A percentile compares a stretch with the other conserved stretches of the same genome.
Evolutionary conservation across 2,797 vertebrate genomes (phyloP).

Genomic region (Carapus acus): DNA sequence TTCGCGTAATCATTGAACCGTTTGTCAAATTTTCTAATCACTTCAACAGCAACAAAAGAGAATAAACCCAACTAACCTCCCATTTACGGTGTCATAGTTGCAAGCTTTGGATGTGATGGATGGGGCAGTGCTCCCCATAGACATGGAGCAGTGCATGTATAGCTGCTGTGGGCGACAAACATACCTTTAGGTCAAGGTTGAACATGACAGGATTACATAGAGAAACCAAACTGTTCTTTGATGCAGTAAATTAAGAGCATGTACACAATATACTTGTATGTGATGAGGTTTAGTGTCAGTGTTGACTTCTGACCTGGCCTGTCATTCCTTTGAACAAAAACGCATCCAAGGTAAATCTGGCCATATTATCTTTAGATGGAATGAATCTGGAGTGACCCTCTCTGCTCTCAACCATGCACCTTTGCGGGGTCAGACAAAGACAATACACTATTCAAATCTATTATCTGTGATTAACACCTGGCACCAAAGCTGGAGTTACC

Average conservation of each 20-base stretch:
- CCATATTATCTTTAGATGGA: conserved; percentile 39
- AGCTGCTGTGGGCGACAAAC: conserved; percentile 46
- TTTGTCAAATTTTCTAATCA: too few species aligned
- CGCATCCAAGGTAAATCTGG: conserved; percentile 68
- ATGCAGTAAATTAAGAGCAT: too few species aligned
- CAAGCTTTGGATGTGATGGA: conserved; percentile 65
- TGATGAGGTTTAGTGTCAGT: too few species aligned
- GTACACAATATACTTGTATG: too few species aligned
- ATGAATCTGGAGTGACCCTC: conserved; percentile 59
- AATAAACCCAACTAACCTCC: conserved; percentile 42
- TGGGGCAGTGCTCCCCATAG: conserved; percentile 33
- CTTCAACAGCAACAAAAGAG: not conserved
- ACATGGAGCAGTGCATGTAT: conserved; percentile 72
- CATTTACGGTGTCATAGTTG: conserved; percentile 54
- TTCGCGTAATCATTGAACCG: too few species aligned
- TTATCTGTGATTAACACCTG: too few species aligned
- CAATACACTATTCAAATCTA: too few species aligned
- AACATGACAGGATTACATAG: too few species aligned
- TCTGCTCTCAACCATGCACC: conserved; percentile 69
- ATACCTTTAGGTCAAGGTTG: too few species aligned
- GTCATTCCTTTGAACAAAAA: conserved; percentile 57
- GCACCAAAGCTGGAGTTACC: too few species aligned
- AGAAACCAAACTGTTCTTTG: too few species aligned
- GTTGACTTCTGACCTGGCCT: conserved; percentile 48
- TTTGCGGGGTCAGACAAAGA: conserved; percentile 21